Evolutionary conservation across 2,797 vertebrate species (phyloP).

Genomic region (Poeciliopsis gracilis): DNA sequence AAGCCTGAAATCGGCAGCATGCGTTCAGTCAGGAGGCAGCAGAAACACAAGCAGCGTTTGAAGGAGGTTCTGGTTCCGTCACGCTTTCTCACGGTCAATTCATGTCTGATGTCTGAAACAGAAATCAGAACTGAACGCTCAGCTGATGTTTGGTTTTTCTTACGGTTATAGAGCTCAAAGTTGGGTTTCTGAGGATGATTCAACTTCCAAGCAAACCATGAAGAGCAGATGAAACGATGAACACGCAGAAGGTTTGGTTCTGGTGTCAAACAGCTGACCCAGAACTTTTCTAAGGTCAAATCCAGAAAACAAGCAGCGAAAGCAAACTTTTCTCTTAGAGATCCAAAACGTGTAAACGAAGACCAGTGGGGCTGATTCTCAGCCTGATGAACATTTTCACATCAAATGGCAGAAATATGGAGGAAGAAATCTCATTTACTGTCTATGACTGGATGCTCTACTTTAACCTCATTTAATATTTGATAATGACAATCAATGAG

Average conservation of each 20-base stretch:
- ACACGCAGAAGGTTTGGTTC: background rate
- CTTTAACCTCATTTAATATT: too few species aligned
- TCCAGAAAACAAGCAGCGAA: background rate
- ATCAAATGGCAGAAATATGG: background rate
- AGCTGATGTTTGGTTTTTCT: background rate
- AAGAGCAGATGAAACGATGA: background rate
- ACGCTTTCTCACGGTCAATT: slow-evolving; percentile 17
- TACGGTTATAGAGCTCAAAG: background rate
- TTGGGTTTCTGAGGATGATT: background rate
- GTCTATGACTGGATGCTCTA: too few species aligned
- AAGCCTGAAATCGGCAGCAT: slow-evolving; percentile 64
- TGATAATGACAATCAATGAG: too few species aligned
- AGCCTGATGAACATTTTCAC: too few species aligned
- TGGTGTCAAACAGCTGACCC: background rate
- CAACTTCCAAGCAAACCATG: background rate
- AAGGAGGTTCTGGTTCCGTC: slow-evolving; percentile 13
- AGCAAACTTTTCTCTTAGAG: background rate
- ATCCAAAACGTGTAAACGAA: background rate
- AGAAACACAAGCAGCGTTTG: slow-evolving; percentile 43
- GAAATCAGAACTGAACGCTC: background rate
- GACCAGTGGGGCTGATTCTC: background rate
- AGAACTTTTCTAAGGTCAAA: background rate
- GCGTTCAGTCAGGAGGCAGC: slow-evolving; percentile 64
- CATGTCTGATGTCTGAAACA: background rate
- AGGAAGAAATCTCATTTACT: background rate